Conservation (phyloP, 1,140 invertebrate species). For the Atta cephalotes region DNA sequence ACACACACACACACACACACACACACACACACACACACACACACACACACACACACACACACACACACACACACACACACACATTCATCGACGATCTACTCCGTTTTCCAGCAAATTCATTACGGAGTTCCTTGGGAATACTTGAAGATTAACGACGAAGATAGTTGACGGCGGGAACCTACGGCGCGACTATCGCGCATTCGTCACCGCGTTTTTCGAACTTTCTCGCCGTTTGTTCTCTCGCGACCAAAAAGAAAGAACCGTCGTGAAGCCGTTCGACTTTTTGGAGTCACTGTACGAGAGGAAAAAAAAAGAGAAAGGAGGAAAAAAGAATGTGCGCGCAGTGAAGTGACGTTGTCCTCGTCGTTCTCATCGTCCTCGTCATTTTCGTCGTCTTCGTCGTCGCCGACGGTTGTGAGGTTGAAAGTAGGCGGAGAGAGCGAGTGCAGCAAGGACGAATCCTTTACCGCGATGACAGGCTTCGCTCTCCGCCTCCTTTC, state of each 20-base stretch:
- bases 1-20: conserved; percentile 48
- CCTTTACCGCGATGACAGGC: conserved; percentile 63
- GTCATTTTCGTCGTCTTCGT: background rate
- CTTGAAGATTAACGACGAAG: conserved; percentile 61
- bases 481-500: conserved; percentile 63
- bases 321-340: background rate
- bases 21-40: conserved; percentile 45
- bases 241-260: conserved; percentile 4
- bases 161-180: conserved; percentile 25
- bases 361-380: background rate
- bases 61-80: conserved; percentile 6
- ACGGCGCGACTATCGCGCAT: conserved; percentile 28
- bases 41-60: background rate
- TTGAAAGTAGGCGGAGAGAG: conserved; percentile 60
- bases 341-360: conserved; percentile 6
- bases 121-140: conserved; percentile 51
- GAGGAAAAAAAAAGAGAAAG: background rate
- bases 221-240: conserved; percentile 45
- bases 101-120: conserved; percentile 61
- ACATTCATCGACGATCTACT: conserved; percentile 32
- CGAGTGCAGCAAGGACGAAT: conserved; percentile 59
- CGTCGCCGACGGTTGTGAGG: conserved; percentile 44
- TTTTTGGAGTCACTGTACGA: conserved; percentile 2
- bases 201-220: conserved; percentile 39
- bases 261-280: conserved; percentile 4